Percentiles rank a stretch among this genome's conserved stretches.
Evolutionary conservation across 2,888 invertebrate species (phyloP).

Genomic region (Dusona sp.): DNA sequence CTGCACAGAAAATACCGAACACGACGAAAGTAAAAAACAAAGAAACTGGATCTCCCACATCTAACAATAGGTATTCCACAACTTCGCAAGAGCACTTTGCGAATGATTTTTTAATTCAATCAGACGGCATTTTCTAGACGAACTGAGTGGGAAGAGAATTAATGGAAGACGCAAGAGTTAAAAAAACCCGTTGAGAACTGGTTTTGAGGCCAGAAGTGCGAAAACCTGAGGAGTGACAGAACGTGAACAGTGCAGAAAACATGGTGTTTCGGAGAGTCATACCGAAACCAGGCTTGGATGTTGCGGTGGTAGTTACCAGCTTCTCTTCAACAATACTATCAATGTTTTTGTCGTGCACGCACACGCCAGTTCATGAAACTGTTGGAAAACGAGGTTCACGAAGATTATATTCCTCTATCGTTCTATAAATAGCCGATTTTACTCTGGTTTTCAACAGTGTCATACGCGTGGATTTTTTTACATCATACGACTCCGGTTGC

Average conservation of each 20-base stretch:
- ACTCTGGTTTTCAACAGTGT: not conserved
- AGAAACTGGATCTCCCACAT: constrained; percentile 22
- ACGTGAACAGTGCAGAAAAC: constrained; percentile 30
- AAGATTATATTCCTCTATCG: constrained; percentile 6
- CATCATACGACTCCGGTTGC: not conserved
- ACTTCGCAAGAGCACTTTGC: constrained; percentile 77
- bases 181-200: constrained; percentile 75
- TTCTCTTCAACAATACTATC: constrained; percentile 63
- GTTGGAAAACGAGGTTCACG: constrained; percentile 1
- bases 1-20: not conserved
- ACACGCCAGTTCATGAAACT: constrained; percentile 8
- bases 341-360: constrained; percentile 49
- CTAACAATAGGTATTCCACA: constrained; percentile 62
- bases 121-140: constrained; percentile 69
- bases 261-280: constrained; percentile 36
- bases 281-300: constrained; percentile 43
- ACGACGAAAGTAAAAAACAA: not conserved
- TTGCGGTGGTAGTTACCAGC: constrained; percentile 36
- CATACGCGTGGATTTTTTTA: not conserved
- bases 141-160: constrained; percentile 32
- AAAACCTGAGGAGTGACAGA: constrained; percentile 29
- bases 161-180: constrained; percentile 38
- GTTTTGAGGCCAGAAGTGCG: constrained; percentile 34
- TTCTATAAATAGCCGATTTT: not conserved
- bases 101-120: constrained; percentile 82